Conservation (phyloP, 2,888 invertebrate species). For the Calameuta idolon region DNA sequence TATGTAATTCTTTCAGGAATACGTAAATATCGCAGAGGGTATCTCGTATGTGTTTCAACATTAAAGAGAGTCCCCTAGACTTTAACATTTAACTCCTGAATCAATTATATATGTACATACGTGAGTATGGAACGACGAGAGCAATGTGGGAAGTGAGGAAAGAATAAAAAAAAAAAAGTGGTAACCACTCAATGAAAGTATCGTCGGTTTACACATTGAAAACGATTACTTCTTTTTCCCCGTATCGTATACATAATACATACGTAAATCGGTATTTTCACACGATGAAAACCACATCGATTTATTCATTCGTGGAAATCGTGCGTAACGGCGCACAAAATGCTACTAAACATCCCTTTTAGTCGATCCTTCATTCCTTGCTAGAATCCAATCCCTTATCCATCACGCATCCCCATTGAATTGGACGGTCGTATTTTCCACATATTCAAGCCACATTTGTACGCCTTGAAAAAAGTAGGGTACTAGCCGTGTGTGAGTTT, state of each 20-base stretch:
- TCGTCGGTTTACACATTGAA: slow-evolving; percentile 12
- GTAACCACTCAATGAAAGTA: slow-evolving; percentile 16
- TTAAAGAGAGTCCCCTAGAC: too few species aligned
- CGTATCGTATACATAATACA: neutral
- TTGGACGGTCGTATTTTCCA: neutral
- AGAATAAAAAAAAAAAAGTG: too few species aligned
- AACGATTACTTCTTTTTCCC: neutral
- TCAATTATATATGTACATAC: too few species aligned
- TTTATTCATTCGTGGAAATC: slow-evolving; percentile 51
- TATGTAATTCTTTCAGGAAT: too few species aligned
- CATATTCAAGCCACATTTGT: too few species aligned
- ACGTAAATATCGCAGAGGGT: too few species aligned
- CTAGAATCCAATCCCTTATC: slow-evolving; percentile 23
- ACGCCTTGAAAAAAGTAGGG: too few species aligned
- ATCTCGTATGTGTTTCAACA: too few species aligned
- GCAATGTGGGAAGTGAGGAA: too few species aligned
- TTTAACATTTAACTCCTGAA: too few species aligned
- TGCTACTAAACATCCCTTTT: slow-evolving; percentile 47
- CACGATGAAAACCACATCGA: slow-evolving; percentile 33
- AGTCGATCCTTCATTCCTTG: slow-evolving; percentile 12
- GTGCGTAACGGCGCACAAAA: slow-evolving; percentile 54
- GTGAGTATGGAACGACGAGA: neutral
- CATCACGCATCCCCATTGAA: slow-evolving; percentile 25
- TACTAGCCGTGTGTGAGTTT: too few species aligned
- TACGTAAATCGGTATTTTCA: neutral